Base-by-base conservation (phyloP, 2,797 vertebrate species). In the Galaxias olidus region DNA sequence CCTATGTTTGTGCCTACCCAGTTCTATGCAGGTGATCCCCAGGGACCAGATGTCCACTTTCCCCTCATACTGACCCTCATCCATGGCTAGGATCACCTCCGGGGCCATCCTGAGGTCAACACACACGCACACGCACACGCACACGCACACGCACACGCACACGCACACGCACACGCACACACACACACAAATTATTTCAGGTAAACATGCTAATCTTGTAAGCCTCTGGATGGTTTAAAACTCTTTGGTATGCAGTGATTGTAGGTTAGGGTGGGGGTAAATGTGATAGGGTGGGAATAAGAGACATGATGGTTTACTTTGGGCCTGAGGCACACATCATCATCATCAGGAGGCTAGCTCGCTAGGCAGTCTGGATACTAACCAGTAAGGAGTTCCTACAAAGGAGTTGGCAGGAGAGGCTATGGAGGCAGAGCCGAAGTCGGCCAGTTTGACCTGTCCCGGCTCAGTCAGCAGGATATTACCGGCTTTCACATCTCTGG, bases 381-480 rank as follows among this genome's bases (percentile, higher is more conserved):
- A 98, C 97, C 97, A 99, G 87, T 99, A 99, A 83, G 97, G 97
- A 43, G 97, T 99, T 86, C 97, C 97, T 80, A 99, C 97, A 51
- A 98, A 98, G 77, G 97, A 98, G 84, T 98, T 99, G 93, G 97
- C 97, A 88, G 97, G 97, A 83, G 95, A 98, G 71, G 90, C 92
- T 88, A 98, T 95, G 73, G 97, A 98, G 66, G 97, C 97, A 17
- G 97, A 99, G 81, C 97, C 97, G 84, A 99, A 99, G 87, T 99
- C 97, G 18, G 97, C 97, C 55, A 99, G 90, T 82, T 99, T 99
- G 86, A 99, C 97, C 87, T 97, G 97, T 84, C 97, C 97, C 46
- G 95, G 94, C 85, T 99, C 97, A 70, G 97, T 98, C 85, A 98
- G 93, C 82, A 99, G 94, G 91, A 98, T 98, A 86, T 98, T 99